Evolutionary conservation across 2,888 invertebrate genomes (phyloP), one percentile per base, ranked within the genome.

Genomic region (Eupsilia transversa): DNA sequence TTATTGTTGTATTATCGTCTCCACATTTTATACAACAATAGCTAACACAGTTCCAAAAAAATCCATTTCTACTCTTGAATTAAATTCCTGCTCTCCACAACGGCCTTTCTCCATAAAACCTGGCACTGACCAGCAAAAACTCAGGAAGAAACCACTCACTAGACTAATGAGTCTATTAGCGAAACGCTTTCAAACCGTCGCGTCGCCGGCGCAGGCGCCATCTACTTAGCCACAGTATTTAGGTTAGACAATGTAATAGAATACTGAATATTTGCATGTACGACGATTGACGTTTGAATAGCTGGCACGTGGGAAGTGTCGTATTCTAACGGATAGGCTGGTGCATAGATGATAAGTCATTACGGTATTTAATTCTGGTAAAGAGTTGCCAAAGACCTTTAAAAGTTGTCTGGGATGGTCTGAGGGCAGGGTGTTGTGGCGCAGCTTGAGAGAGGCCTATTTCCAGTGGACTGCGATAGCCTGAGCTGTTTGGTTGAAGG

Each of bases 201-300:
- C 41, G 52, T 27, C 33, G 38, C 43, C 20, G 20, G 12, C 67
- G 63, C 63, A 61, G 72, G 77, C 85, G 82, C 82, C 75, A 57
- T 57, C 52, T 59, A 66, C 60, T 71, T 68, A 59, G 35, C 64
- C 60, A 43, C 38, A 60, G 43, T 64, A 82, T 84, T 60, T 84
- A 73, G 82, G 83, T 70, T 81, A 74, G 69, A 71, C 77, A 77
- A 65, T 69, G 81, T 73, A 69, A 56, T 64, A 85, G 83, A 85
- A 87, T 86, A 79, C 72, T 52, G 70, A 81, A 74, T 79, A 38
- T 54, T 66, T 46, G n/a, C 60, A 7, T 52, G 59, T 38, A 30
- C 56, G 59, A 41, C 54, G 77, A 78, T 82, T 87, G 84, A 87
- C 79, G 56, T 61, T 59, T 86, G 78, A 86, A 86, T 86, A 63